These are phyloP conservation scores for Schrankia costaestrigalis DNA, from an alignment of 2,888 invertebrate species.

Conservation along the genomic window DNA sequence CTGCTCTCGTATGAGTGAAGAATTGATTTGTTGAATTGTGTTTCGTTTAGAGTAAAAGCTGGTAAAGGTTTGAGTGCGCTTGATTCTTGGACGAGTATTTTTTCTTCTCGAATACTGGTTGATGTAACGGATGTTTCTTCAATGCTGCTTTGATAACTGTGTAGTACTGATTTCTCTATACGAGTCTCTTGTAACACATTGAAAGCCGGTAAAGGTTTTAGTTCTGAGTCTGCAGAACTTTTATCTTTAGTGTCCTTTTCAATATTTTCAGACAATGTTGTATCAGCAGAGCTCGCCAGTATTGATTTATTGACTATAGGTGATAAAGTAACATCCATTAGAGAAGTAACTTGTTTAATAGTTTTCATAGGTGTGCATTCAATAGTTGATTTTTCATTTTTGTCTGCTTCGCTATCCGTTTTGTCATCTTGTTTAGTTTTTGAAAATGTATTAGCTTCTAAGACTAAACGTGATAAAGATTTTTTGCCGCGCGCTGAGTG, in stretches of 20 bases:
- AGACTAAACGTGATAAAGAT: slow-evolving; percentile 62
- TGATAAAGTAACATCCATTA: slow-evolving; percentile 67
- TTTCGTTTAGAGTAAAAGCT: slow-evolving; percentile 52
- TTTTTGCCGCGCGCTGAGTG: slow-evolving; percentile 51
- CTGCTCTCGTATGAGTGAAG: slow-evolving; percentile 52
- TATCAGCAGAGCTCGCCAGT: slow-evolving; percentile 58
- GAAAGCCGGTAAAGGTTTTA: slow-evolving; percentile 52
- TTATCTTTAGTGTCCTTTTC: slow-evolving; percentile 43
- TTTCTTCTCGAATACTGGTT: slow-evolving; percentile 35
- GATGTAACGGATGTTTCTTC: slow-evolving; percentile 45
- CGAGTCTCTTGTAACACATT: slow-evolving; percentile 52
- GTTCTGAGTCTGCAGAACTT: slow-evolving; percentile 25
- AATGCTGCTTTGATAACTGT: slow-evolving; percentile 57
- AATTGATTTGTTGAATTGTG: slow-evolving; percentile 56
- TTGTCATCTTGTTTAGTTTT: slow-evolving; percentile 58
- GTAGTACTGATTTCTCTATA: slow-evolving; percentile 57
- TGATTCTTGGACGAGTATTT: slow-evolving; percentile 21
- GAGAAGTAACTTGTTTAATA: slow-evolving; percentile 42
- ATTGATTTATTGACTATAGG: slow-evolving; percentile 69
- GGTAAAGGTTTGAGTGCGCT: slow-evolving; percentile 40
- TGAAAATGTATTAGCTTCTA: slow-evolving; percentile 69
- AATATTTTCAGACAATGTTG: slow-evolving; percentile 38
- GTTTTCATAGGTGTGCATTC: slow-evolving; percentile 69
- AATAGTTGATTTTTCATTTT: slow-evolving; percentile 35
- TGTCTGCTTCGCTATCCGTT: slow-evolving; percentile 41